A percentile compares a stretch with the other conserved stretches of the same genome.
Conservation (phyloP, 2,797 vertebrate genomes). For the Gymnothorax javanicus region DNA sequence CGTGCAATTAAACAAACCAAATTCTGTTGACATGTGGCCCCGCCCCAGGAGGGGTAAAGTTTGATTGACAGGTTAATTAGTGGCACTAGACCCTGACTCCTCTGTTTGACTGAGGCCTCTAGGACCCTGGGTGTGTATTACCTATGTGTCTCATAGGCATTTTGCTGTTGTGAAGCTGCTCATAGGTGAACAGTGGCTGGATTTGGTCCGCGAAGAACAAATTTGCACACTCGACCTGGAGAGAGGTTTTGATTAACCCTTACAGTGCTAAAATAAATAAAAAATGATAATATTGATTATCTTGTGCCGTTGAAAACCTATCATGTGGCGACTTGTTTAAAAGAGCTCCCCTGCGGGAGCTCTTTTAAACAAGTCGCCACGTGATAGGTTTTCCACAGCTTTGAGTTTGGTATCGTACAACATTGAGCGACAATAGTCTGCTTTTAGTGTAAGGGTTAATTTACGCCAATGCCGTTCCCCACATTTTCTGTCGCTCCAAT, state of each 20-base stretch:
- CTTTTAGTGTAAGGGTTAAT: not conserved
- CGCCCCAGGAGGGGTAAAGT: slow-evolving; percentile 26
- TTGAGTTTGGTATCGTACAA: too few relatives aligned
- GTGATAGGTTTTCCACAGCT: too few relatives aligned
- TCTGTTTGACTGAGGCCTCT: not conserved
- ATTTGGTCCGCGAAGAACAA: not conserved
- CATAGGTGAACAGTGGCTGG: not conserved
- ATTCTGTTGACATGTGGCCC: not conserved
- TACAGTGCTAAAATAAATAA: too few relatives aligned
- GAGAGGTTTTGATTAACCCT: not conserved
- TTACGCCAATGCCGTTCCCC: not conserved
- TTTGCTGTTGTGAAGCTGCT: not conserved
- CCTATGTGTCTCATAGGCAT: not conserved
- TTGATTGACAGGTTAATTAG: slow-evolving; percentile 67
- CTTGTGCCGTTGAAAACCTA: too few relatives aligned
- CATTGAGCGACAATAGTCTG: too few relatives aligned
- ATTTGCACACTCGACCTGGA: not conserved
- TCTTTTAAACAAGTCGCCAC: too few relatives aligned
- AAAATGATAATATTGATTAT: too few relatives aligned
- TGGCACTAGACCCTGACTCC: slow-evolving; percentile 40
- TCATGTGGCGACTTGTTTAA: too few relatives aligned
- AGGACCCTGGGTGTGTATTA: not conserved
- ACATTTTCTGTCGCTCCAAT: not conserved
- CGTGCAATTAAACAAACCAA: not conserved
- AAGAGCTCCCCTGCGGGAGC: too few relatives aligned